Percentiles rank a stretch among this genome's conserved stretches.
Evolutionary conservation across 2,113 vertebrate genomes (phyloP).

Genomic region (Burhinus oedicnemus): DNA sequence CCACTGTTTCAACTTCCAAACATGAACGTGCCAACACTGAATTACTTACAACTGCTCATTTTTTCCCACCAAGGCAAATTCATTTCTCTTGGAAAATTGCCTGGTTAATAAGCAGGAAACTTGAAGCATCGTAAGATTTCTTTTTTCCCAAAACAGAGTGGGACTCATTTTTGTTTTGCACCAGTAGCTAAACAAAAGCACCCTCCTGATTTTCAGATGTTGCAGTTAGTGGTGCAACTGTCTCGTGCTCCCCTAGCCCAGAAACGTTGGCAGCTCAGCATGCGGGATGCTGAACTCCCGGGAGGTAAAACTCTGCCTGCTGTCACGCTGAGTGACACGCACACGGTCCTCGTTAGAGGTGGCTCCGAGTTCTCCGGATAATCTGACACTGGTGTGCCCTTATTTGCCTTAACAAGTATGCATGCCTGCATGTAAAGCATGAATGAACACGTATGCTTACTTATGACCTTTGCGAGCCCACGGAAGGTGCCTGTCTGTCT

Average conservation of each 20-base stretch:
- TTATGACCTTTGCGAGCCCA: neutral
- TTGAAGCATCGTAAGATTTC: neutral
- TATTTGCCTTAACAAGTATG: neutral
- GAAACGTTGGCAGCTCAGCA: neutral
- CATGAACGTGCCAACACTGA: neutral
- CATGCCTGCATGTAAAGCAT: neutral
- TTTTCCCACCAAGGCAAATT: conserved; percentile 1
- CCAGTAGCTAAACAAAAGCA: neutral
- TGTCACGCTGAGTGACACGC: neutral
- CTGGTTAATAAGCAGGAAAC: neutral
- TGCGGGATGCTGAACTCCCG: neutral
- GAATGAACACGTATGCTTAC: neutral
- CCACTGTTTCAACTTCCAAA: neutral
- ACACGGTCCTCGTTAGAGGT: neutral
- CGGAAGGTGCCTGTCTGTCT: neutral
- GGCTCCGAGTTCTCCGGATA: neutral
- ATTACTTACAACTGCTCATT: neutral
- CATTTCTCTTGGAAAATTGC: conserved; percentile 25
- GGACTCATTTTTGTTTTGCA: neutral
- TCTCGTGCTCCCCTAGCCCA: neutral
- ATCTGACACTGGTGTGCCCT: neutral
- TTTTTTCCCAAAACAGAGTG: neutral
- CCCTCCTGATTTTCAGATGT: neutral
- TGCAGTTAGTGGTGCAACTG: neutral
- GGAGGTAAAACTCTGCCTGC: neutral